phyloP scores from a whole-genome alignment of 2,113 vertebrate genomes.

The Alaudala cheleensis region DNA sequence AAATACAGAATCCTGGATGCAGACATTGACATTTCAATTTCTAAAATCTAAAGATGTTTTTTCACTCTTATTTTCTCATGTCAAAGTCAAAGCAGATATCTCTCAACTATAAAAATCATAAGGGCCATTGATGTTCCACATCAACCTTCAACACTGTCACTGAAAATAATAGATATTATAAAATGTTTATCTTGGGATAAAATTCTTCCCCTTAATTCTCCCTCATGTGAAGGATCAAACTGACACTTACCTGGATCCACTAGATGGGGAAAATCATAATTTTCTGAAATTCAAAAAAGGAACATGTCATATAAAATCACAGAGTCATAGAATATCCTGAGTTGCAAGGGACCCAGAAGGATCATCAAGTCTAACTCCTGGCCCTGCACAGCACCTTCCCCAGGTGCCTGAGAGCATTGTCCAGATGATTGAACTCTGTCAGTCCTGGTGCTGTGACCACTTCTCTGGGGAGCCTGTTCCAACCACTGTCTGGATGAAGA shows the following conservation, averaged over 20 bases:
- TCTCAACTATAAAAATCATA: not conserved
- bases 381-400: not conserved
- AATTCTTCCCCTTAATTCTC: not conserved
- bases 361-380: too few species aligned
- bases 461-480: not conserved
- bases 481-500: not conserved
- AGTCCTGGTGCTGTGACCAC: not conserved
- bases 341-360: not conserved
- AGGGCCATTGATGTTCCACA: not conserved
- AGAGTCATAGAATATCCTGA: not conserved
- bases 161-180: not conserved
- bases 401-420: fast-evolving
- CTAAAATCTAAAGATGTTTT: not conserved
- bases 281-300: not conserved
- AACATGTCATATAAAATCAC: not conserved
- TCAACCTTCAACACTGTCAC: not conserved
- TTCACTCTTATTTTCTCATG: not conserved
- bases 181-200: not conserved
- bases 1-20: not conserved
- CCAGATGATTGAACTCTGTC: not conserved
- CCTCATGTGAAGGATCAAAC: not conserved
- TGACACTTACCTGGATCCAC: not conserved
- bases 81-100: not conserved
- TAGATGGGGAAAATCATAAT: not conserved
- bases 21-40: not conserved